phyloP scores from a whole-genome alignment of 1,140 invertebrate species.

The Aphelinus certus region DNA sequence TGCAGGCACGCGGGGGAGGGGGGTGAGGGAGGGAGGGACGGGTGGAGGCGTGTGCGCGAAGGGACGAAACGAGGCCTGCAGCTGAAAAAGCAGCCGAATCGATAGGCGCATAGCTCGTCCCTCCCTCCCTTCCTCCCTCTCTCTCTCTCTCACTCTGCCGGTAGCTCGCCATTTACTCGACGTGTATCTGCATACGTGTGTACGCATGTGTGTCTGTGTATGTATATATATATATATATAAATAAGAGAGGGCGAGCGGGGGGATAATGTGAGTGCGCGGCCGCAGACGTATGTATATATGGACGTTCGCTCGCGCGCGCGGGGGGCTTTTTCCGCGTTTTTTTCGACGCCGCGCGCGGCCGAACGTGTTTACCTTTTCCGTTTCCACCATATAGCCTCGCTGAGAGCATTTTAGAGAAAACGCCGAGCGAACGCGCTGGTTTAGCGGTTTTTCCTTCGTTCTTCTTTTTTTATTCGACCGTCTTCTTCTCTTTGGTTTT shows the following conservation, averaged over 20 bases:
- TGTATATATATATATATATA: conserved; percentile 17
- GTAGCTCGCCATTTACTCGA: background rate
- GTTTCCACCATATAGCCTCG: background rate
- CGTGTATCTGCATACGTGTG: conserved; percentile 35
- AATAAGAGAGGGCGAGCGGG: background rate
- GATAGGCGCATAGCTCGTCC: conserved; percentile 59
- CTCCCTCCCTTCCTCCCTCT: background rate
- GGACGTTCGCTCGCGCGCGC: background rate
- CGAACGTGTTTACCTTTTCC: conserved; percentile 21
- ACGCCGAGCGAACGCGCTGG: conserved; percentile 8
- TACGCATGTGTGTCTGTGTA: conserved; percentile 32
- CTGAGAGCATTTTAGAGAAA: conserved; percentile 30
- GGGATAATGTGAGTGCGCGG: conserved; percentile 29
- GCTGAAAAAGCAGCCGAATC: conserved; percentile 61
- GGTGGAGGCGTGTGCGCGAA: conserved; percentile 20
- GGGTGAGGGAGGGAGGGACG: conserved; percentile 9
- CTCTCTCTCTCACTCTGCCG: too few species aligned
- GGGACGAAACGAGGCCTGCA: conserved; percentile 59
- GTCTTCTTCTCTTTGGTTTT: too few species aligned
- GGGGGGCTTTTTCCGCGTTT: background rate
- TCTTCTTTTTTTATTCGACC: too few species aligned
- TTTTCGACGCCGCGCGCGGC: conserved; percentile 3
- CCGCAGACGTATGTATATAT: conserved; percentile 44
- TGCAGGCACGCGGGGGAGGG: conserved; percentile 36
- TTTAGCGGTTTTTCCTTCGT: conserved; percentile 1